A percentile compares a stretch with the other conserved stretches of the same genome.
Conservation (phyloP, 1,140 invertebrate species). For the Thalassaphorura encarpata region DNA sequence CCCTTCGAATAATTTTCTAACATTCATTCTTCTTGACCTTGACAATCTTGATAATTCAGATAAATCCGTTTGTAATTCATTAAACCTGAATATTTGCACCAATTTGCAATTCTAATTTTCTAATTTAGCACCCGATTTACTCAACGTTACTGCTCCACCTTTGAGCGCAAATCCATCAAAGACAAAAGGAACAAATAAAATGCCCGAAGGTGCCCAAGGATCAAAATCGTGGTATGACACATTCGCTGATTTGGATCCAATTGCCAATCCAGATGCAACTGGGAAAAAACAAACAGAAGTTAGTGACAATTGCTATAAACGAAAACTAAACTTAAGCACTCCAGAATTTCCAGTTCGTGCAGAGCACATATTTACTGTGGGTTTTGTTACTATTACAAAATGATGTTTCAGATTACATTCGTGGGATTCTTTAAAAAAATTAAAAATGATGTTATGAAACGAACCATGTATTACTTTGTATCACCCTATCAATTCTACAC, state of each 20-base stretch:
- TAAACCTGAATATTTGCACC: no score
- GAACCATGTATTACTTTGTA: no score
- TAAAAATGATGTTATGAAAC: no score
- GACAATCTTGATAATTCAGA: slow-evolving; percentile 27
- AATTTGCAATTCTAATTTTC: slow-evolving; percentile 5
- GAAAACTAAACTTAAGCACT: background rate
- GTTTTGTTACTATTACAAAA: no score
- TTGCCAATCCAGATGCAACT: slow-evolving; percentile 62
- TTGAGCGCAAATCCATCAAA: background rate
- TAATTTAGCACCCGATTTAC: slow-evolving; percentile 11
- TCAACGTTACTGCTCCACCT: slow-evolving; percentile 16
- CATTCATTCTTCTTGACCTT: slow-evolving; percentile 43
- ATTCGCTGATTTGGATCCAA: slow-evolving; percentile 85
- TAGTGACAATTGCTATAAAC: slow-evolving; percentile 35
- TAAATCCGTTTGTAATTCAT: no score
- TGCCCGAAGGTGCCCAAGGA: no score
- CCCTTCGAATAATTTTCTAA: slow-evolving; percentile 37
- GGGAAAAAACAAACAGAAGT: slow-evolving; percentile 36
- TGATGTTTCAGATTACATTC: no score
- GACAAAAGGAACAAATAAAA: no score
- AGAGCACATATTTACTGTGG: no score
- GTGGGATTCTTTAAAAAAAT: no score
- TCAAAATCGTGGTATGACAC: slow-evolving; percentile 66
- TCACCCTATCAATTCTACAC: no score
- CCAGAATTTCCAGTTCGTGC: slow-evolving; percentile 1